These are phyloP conservation scores for Spondyliosoma cantharus DNA, from an alignment of 2,797 vertebrate species.

Conservation along the genomic window DNA sequence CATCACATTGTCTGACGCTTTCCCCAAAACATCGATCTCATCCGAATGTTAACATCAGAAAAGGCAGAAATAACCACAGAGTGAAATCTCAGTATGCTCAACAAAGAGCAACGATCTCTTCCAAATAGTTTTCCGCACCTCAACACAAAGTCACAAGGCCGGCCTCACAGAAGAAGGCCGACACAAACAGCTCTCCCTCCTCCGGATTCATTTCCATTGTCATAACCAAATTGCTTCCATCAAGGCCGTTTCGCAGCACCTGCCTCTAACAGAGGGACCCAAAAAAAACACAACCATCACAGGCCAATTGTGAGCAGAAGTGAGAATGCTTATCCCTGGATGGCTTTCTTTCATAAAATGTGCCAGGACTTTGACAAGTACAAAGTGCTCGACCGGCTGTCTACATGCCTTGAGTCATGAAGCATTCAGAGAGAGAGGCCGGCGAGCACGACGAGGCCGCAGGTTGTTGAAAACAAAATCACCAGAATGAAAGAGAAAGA, in stretches of 20 bases:
- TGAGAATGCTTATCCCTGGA: constrained; percentile 18
- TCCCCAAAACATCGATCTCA: too few relatives aligned
- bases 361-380: constrained; percentile 22
- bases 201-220: constrained; percentile 12
- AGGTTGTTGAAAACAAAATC: constrained; percentile 20
- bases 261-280: background rate
- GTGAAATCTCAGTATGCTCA: background rate
- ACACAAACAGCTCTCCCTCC: constrained; percentile 17
- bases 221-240: constrained; percentile 8
- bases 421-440: background rate
- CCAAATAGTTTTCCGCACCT: background rate
- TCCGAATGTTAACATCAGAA: background rate
- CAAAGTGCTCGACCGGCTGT: constrained; percentile 36
- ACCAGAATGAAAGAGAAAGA: background rate
- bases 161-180: background rate
- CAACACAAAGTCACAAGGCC: background rate
- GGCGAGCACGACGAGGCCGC: constrained; percentile 3
- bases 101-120: background rate
- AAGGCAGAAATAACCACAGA: background rate
- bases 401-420: constrained; percentile 32
- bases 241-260: constrained; percentile 24
- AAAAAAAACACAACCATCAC: background rate
- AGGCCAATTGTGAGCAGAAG: constrained; percentile 15
- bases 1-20: background rate
- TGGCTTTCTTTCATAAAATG: constrained; percentile 35